Percentiles rank a stretch among this genome's conserved stretches.
Evolutionary conservation across 1,140 invertebrate species (phyloP).

Genomic region (Trichonephila inaurata): DNA sequence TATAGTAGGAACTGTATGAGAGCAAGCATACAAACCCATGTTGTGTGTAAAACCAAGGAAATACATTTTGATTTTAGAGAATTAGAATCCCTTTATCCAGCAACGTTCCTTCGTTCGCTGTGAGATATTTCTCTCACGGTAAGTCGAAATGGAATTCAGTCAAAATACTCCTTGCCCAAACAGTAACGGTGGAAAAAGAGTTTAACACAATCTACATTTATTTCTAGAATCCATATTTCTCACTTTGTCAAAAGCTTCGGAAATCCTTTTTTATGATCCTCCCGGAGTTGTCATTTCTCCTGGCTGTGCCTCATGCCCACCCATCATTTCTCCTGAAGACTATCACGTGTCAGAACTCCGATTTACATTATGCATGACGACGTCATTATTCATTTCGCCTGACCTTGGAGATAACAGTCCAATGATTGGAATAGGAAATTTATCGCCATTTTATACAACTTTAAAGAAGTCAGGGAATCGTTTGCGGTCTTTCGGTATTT

Average conservation of each 20-base stretch:
- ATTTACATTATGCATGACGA: conserved; percentile 69
- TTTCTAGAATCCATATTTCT: conserved; percentile 44
- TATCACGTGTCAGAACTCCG: conserved; percentile 63
- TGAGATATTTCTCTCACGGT: neutral
- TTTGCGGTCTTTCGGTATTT: conserved; percentile 5
- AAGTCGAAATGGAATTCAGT: neutral
- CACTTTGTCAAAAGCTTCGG: conserved; percentile 49
- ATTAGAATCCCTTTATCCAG: neutral
- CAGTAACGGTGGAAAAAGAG: conserved; percentile 9
- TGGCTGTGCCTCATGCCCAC: neutral
- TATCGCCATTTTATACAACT: conserved; percentile 68
- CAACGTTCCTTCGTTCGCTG: no score
- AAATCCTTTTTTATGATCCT: conserved; percentile 3
- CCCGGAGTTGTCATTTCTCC: conserved; percentile 27
- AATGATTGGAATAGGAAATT: conserved; percentile 63
- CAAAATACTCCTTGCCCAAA: conserved; percentile 31
- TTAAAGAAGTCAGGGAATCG: conserved; percentile 42
- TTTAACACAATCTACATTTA: conserved; percentile 51
- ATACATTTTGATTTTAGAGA: neutral
- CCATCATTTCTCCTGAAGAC: conserved; percentile 47
- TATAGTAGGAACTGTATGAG: no score
- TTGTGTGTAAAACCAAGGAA: neutral
- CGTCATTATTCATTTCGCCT: conserved; percentile 53
- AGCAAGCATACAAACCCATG: no score
- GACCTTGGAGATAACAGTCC: conserved; percentile 51